Conservation (phyloP, 2,797 vertebrate species). For the Oreortyx pictus region DNA sequence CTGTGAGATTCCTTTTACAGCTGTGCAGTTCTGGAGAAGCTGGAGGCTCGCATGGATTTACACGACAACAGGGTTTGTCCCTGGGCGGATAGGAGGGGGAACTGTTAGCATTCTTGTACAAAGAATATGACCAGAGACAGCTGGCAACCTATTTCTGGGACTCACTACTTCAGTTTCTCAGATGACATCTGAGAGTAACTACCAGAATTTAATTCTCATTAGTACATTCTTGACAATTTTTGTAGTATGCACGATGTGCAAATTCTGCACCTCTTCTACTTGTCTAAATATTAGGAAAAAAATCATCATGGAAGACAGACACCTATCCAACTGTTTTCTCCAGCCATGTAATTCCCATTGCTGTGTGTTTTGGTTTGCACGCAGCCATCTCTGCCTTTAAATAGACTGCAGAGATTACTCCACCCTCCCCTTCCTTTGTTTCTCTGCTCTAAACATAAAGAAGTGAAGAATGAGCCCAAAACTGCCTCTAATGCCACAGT, state of each 20-base stretch:
- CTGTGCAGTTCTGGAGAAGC: constrained; percentile 51
- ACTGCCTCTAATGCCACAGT: neutral
- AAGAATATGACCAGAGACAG: constrained; percentile 62
- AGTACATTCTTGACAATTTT: constrained; percentile 29
- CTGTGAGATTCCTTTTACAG: constrained; percentile 73
- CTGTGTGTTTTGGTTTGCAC: constrained; percentile 14
- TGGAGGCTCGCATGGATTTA: constrained; percentile 60
- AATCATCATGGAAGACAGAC: neutral
- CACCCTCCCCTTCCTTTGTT: constrained; percentile 56
- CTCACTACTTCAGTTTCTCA: constrained; percentile 53
- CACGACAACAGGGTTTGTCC: constrained; percentile 47
- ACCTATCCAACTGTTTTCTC: constrained; percentile 23
- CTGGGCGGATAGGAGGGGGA: neutral
- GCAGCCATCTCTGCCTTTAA: constrained; percentile 48
- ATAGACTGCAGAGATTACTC: constrained; percentile 51
- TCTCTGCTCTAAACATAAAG: constrained; percentile 52
- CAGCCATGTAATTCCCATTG: constrained; percentile 33
- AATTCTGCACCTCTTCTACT: constrained; percentile 17
- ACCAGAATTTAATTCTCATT: constrained; percentile 58
- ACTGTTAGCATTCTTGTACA: constrained; percentile 60
- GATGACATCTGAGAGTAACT: constrained; percentile 61
- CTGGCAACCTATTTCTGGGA: constrained; percentile 70
- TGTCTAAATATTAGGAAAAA: neutral
- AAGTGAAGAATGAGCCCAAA: constrained; percentile 44
- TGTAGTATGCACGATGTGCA: neutral